These are phyloP conservation scores for Aphelocoma coerulescens DNA, from an alignment of 2,113 vertebrate species.

Conservation along the genomic window DNA sequence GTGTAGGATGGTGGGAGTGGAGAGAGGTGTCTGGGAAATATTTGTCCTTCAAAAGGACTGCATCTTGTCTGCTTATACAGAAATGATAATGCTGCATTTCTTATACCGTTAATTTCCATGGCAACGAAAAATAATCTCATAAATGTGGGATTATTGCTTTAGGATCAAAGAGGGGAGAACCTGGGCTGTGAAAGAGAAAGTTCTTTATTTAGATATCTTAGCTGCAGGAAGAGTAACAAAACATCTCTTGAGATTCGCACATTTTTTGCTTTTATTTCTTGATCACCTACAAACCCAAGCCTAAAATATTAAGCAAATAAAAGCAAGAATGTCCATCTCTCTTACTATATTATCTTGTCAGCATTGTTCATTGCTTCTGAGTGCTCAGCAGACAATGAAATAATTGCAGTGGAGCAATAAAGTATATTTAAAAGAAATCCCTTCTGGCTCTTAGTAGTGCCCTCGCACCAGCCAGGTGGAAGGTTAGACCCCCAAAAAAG, in stretches of 20 bases:
- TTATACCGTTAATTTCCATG: conserved; percentile 28
- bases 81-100: conserved; percentile 6
- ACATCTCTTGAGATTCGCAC: not conserved
- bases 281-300: not conserved
- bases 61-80: not conserved
- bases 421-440: not conserved
- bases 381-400: not conserved
- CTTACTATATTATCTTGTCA: not conserved
- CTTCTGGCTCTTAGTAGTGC: not conserved
- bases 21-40: not conserved
- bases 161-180: conserved; percentile 27
- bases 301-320: not conserved
- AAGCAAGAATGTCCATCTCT: not conserved
- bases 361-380: not conserved
- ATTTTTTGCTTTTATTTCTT: not conserved
- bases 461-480: not conserved
- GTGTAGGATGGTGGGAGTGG: not conserved
- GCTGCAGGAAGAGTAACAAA: not conserved
- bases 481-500: not conserved
- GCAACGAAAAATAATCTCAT: conserved; percentile 48
- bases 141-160: conserved; percentile 41
- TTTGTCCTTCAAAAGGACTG: not conserved
- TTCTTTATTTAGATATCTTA: conserved; percentile 5
- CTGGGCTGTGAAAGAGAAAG: not conserved
- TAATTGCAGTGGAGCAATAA: not conserved